Evolutionary conservation across 2,113 vertebrate genomes (phyloP), one percentile per base, ranked within the genome.

Genomic region (Lanius collurio): DNA sequence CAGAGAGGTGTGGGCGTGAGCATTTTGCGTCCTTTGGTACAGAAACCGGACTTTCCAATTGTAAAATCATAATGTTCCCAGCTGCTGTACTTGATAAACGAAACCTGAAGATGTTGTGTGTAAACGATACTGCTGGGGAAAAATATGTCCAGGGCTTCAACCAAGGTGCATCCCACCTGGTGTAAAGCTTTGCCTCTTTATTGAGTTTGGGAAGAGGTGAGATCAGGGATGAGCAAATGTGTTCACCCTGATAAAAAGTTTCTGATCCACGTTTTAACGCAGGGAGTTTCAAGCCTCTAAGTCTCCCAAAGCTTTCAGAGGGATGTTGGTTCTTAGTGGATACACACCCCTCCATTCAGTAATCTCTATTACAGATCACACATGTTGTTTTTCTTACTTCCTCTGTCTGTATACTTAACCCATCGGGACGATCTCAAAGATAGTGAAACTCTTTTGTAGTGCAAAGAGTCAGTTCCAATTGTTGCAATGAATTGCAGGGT

Each of bases 321-420:
- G 18, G 83, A 44, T 28, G 31, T 73, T 70, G 56, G 10, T 82
- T 67, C 70, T 62, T 56, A 15, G 90, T 56, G 82, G 19, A 4
- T 19, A 64, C 87, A 84, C 77, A 39, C 80, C 86, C 77, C 85
- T 89, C 65, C 89, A 90, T 95, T 97, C 94, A 95, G 73, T 88
- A 93, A 93, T 96, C 82, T 95, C 57, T 71, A 20, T 71, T 91
- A 39, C 81, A 83, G 70, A 94, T 81, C 91, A 56, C 2, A n/a
- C 63, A n/a, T 4, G 23, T 74, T 78, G 82, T 91, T 95, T 95
- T 87, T 46, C 94, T 90, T 70, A 59, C 83, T 93, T 95, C 88
- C 80, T 92, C 90, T 46, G 42, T 74, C 85, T 88, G 76, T 92
- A 11, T 89, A 78, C 79, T 75, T 94, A 94, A 92, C 76, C 80